phyloP scores from a whole-genome alignment of 2,113 vertebrate species.

The Nycticorax nycticorax region DNA sequence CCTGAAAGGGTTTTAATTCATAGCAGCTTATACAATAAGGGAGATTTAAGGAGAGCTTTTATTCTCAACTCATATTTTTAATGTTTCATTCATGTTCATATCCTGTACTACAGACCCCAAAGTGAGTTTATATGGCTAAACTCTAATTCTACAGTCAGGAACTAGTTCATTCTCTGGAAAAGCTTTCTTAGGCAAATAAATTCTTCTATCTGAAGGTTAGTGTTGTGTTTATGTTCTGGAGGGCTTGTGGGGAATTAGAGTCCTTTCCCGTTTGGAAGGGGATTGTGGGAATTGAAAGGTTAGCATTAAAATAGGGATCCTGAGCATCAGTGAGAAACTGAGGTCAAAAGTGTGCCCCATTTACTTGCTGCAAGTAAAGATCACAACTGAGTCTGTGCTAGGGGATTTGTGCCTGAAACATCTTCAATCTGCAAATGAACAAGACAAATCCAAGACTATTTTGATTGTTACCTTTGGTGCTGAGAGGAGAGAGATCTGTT shows the following conservation, averaged over 20 bases:
- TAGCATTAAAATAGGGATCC: background rate
- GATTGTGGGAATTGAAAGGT: background rate
- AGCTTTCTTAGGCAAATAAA: conserved; percentile 35
- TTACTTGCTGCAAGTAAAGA: background rate
- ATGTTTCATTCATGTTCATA: conserved; percentile 63
- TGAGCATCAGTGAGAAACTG: background rate
- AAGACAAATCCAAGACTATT: background rate
- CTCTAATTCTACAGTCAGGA: conserved; percentile 31
- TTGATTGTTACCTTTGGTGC: background rate
- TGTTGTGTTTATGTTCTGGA: conserved; percentile 35
- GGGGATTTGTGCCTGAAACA: background rate
- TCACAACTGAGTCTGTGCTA: background rate
- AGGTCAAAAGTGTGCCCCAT: background rate
- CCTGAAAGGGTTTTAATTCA: conserved; percentile 64
- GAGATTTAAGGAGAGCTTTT: conserved; percentile 60
- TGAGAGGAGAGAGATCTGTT: background rate
- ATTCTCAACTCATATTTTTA: conserved; percentile 50
- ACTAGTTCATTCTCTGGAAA: conserved; percentile 32
- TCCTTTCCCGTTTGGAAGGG: background rate
- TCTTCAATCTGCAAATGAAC: background rate
- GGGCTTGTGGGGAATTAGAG: conserved; percentile 14
- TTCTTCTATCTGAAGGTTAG: background rate
- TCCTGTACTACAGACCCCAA: conserved; percentile 59
- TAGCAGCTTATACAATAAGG: conserved; percentile 65
- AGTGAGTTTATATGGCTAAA: conserved; percentile 44